Conservation (phyloP, 2,113 vertebrate species). For the Gobio gobio region DNA sequence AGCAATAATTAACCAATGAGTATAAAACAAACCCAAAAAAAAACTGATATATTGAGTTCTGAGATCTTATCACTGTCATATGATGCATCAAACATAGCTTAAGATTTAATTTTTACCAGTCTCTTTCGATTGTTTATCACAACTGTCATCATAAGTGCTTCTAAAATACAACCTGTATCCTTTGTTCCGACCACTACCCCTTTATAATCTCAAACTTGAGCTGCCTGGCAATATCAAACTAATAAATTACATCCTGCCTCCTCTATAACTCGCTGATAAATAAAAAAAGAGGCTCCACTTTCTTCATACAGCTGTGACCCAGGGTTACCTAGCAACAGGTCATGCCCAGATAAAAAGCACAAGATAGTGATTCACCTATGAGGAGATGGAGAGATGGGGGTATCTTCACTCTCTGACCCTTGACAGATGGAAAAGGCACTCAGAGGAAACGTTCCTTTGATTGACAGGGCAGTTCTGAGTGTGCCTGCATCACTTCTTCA, state of each 20-base stretch:
- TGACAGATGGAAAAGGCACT: conserved; percentile 82
- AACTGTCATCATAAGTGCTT: conserved; percentile 50
- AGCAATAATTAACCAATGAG: not conserved
- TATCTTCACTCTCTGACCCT: conserved; percentile 72
- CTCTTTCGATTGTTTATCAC: conserved; percentile 48
- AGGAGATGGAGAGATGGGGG: conserved; percentile 61
- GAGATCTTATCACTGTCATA: conserved; percentile 10
- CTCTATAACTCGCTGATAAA: conserved; percentile 82
- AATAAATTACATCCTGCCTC: conserved; percentile 84
- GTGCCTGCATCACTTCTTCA: conserved; percentile 38
- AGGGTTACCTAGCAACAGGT: conserved; percentile 87
- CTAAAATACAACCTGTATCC: conserved; percentile 55
- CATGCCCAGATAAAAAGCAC: conserved; percentile 82
- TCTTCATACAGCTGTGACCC: conserved; percentile 83
- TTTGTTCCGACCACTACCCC: conserved; percentile 50
- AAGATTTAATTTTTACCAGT: conserved; percentile 49
- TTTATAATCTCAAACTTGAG: conserved; percentile 76
- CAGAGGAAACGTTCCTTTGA: conserved; percentile 76
- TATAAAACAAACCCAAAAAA: too few relatives aligned
- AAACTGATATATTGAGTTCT: not conserved
- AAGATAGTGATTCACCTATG: conserved; percentile 78
- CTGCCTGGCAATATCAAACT: conserved; percentile 80
- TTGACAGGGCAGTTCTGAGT: conserved; percentile 70
- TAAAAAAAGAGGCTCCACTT: conserved; percentile 75
- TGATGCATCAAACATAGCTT: conserved; percentile 35